Base-by-base conservation (phyloP, 1,140 invertebrate genomes). In the Venustaconcha ellipsiformis region DNA sequence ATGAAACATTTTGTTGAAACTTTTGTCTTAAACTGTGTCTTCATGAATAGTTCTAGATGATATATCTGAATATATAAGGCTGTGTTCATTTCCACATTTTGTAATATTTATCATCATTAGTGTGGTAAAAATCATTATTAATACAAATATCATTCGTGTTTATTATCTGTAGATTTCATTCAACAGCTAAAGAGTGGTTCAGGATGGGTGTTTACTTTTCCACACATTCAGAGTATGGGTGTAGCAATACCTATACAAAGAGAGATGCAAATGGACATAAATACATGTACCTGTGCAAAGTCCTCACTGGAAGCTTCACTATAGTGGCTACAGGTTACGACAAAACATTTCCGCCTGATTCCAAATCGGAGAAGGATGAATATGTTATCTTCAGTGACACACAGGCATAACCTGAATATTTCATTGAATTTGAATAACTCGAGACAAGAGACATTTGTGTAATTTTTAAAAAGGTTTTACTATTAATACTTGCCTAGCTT, bases 331-430 rank as follows among this genome's bases (percentile, higher is more conserved):
- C 37, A 37, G 73, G 66, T 4, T 75, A 69, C n/a, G 55, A 1
- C 8, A 58, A 68, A 1, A 48, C 58, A 23, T 75, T 13, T 48
- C 64, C 73, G 14, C 67, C 73, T 1, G 67, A 59, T 17, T 68
- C 67, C 2, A 12, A 20, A 2, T 57, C 57, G 23, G 73, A 18
- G 2, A 55, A 14, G 13, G 57, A 37, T 37, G 72, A 73, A 37
- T 73, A 67, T 67, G 72, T 73, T 14, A 73, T 73, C 48, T 73
- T 20, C 48, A 73, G n/a, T n/a, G 72, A 73, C n/a, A 73, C 65
- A 14, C 72, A 73, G 20, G 23, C 72, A 17, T 73, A 73, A 56
- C 72, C 72, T 11, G 64, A 73, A 37, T 73, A 73, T 48, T 48
- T 60, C 20, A 67, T 73, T 26, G 18, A 57, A 14, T 73, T 67